Base-by-base conservation (phyloP, 1,140 invertebrate species). In the Stratiolaelaps scimitus region DNA sequence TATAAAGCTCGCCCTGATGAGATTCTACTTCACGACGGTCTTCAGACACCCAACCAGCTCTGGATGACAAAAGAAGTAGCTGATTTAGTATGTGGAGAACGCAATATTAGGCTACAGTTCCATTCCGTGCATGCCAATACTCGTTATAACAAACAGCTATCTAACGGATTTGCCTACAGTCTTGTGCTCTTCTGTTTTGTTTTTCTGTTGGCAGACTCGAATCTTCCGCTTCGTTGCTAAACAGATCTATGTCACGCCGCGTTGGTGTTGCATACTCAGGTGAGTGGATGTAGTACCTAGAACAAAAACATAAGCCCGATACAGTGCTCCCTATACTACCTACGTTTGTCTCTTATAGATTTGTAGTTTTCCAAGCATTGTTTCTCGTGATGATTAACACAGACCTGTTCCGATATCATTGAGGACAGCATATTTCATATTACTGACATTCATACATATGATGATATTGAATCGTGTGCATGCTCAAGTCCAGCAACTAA, bases 21-120 rank as follows among this genome's bases (percentile, higher is more conserved):
- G 53, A 60, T 60, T 48, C 53, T 60, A 60, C 53, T 60, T 60
- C 53, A 60, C 53, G 53, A 60, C 53, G 53, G 53, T 60, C 53
- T 60, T 60, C 53, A 60, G 53, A 60, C 53, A 60, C 53, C 53
- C 53, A 60, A 60, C 53, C 15, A 60, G 34, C 10, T 15, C 53
- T 60, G 53, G 53, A 60, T 60, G 53, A 60, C 26, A 60, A 60
- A n/a, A 15, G 53, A 60, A 60, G 53, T 60, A 60, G 53, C 53
- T 60, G 53, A 60, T 15, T 23, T 26, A n/a, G 20, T 19, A n/a
- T 2, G 1, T 29, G 17, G 15, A 17, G 1, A 34, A 26, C 17
- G 2, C 15, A 15, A 17, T 60, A 15, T 4, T 17, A 26, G 26
- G 4, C 7, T 48, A 15, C 47, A 20, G 7, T 48, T 48, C 4